Percentiles rank a stretch among this genome's conserved stretches.
phyloP scores from a whole-genome alignment of 2,888 invertebrate species.

The Leptogaster cylindrica region DNA sequence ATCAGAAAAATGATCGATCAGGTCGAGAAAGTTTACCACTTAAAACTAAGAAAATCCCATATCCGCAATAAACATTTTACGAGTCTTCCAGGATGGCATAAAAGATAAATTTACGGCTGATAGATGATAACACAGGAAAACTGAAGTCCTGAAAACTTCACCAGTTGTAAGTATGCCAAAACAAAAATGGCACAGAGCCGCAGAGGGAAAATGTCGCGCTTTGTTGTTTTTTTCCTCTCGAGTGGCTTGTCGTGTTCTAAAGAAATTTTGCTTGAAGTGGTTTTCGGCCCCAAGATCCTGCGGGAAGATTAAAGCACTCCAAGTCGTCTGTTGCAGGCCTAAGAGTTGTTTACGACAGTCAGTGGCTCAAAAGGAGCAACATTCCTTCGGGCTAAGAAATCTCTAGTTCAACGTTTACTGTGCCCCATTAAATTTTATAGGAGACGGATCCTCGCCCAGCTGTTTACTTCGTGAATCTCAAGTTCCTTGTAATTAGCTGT shows the following conservation, averaged over 20 bases:
- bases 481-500: slow-evolving; percentile 3
- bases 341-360: slow-evolving; percentile 4
- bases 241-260: not conserved
- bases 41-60: too few relatives aligned
- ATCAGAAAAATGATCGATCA: too few relatives aligned
- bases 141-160: too few relatives aligned
- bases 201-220: not conserved
- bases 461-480: too few relatives aligned
- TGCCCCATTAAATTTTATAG: slow-evolving; percentile 23
- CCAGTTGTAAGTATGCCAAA: too few relatives aligned
- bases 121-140: too few relatives aligned
- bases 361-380: not conserved
- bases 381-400: slow-evolving; percentile 1
- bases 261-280: not conserved
- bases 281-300: not conserved
- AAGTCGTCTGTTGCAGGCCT: not conserved
- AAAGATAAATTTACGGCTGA: too few relatives aligned
- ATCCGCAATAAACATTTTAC: too few relatives aligned
- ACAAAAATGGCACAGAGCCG: too few relatives aligned
- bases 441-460: not conserved
- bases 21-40: too few relatives aligned
- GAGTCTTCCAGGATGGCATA: too few relatives aligned
- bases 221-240: not conserved
- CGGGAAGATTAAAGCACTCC: not conserved
- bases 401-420: slow-evolving; percentile 20